Evolutionary conservation across 2,888 invertebrate species (phyloP).

Genomic region (Drosophila algonquin): DNA sequence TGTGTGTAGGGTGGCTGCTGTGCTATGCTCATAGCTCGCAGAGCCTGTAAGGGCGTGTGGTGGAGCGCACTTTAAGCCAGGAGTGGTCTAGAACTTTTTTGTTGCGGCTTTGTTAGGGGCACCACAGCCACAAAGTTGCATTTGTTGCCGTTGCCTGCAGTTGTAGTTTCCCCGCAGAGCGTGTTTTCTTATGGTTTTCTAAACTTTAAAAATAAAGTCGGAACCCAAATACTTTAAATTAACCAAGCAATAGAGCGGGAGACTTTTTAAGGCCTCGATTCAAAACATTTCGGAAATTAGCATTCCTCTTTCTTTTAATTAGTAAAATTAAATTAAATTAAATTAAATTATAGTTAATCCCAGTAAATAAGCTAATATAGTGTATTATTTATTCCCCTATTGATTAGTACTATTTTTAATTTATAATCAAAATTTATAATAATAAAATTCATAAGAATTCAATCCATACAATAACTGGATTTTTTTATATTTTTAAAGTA

Average conservation of each 20-base stretch:
- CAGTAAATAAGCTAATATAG: no score
- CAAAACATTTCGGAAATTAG: no score
- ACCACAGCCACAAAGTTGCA: conserved; percentile 63
- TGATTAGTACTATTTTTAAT: no score
- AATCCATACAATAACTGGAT: no score
- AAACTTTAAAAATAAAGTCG: background rate
- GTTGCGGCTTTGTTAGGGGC: conserved; percentile 60
- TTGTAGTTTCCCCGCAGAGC: conserved; percentile 24
- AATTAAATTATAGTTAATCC: no score
- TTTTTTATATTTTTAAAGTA: no score
- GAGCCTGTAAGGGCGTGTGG: conserved; percentile 45
- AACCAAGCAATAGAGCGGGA: background rate
- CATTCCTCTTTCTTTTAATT: no score
- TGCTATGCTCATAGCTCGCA: conserved; percentile 7
- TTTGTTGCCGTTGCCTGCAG: conserved; percentile 29
- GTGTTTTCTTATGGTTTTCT: background rate
- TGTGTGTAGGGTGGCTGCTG: background rate
- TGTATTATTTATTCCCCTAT: no score
- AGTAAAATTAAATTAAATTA: no score
- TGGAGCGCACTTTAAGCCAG: conserved; percentile 61
- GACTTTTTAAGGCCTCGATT: background rate
- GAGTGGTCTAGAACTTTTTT: conserved; percentile 64
- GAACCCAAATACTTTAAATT: background rate
- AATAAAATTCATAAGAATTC: no score
- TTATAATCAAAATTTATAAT: no score